Base-by-base conservation (phyloP, 2,797 vertebrate species). In the Thunnus albacares region DNA sequence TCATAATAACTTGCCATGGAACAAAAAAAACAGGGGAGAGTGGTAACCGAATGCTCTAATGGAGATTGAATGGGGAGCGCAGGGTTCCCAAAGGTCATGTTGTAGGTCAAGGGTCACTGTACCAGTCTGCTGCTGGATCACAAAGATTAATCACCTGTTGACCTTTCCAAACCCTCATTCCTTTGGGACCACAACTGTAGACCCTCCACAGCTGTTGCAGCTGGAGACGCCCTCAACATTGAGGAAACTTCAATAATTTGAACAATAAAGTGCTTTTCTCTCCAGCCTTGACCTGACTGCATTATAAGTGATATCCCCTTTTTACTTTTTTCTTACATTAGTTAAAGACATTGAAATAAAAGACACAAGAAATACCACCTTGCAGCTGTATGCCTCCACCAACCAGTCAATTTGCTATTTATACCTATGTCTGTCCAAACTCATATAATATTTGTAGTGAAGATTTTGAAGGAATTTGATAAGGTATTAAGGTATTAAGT, bases 111-210 rank as follows among this genome's bases (percentile, higher is more conserved):
- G 17, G 82, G 86, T 89, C 87, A 67, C 1, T 41, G 65, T 58
- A 57, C 3, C 13, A 63, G 65, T 80, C 75, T 85, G 74, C 76
- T 79, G 26, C 61, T 33, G 68, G 45, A 64, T 79, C 60, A 49
- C 38, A 74, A 43, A 86, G 63, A 90, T 90, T 73, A 77, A 80
- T 87, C 83, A 89, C 77, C 71, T 89, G 83, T 83, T 90, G 82
- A 89, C 74, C 75, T 63, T 20, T 82, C 4, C 24, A 71, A 77
- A 55, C 61, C 66, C 35, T 56, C 63, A 35, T 24, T 75, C 56
- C 49, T 65, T 26, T 61, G 45, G 56, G 60, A 57, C n/a, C 26
- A 58, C 30, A 67, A 72, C 68, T 70, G 62, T 17, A 75, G 66
- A 81, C 64, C 59, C 60, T 41, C 22, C 58, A 72, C 69, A 79